Conservation (phyloP, 2,113 vertebrate genomes). For the Melanocharis versteri region DNA sequence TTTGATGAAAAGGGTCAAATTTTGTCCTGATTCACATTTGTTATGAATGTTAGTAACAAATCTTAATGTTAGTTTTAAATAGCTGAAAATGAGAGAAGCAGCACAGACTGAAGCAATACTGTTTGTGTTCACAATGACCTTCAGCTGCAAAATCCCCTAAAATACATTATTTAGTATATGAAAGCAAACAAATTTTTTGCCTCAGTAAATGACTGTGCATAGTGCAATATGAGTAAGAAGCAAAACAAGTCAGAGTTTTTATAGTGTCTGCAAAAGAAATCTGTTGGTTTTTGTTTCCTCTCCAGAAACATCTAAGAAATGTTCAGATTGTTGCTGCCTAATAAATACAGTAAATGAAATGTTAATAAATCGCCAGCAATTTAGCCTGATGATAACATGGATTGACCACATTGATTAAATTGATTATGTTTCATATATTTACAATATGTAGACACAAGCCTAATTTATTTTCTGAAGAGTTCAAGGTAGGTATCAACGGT, state of each 20-base stretch:
- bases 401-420: constrained; percentile 75
- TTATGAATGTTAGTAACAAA: background rate
- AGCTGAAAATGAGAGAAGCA: background rate
- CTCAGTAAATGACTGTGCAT: background rate
- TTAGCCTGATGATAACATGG: constrained; percentile 69
- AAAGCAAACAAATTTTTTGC: background rate
- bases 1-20: background rate
- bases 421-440: constrained; percentile 80
- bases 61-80: background rate
- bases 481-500: constrained; percentile 67
- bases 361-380: constrained; percentile 73
- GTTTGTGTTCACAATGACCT: background rate
- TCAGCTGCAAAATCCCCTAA: constrained; percentile 1
- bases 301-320: background rate
- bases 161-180: constrained; percentile 6
- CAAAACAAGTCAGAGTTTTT: background rate
- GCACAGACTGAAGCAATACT: background rate
- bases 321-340: background rate
- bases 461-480: constrained; percentile 77
- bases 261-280: background rate
- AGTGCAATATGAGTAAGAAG: background rate
- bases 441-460: constrained; percentile 71
- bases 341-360: constrained; percentile 63
- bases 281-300: background rate
- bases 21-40: background rate